These are phyloP conservation scores for Megastigmus dorsalis DNA, from an alignment of 2,888 invertebrate genomes.

Conservation along the genomic window DNA sequence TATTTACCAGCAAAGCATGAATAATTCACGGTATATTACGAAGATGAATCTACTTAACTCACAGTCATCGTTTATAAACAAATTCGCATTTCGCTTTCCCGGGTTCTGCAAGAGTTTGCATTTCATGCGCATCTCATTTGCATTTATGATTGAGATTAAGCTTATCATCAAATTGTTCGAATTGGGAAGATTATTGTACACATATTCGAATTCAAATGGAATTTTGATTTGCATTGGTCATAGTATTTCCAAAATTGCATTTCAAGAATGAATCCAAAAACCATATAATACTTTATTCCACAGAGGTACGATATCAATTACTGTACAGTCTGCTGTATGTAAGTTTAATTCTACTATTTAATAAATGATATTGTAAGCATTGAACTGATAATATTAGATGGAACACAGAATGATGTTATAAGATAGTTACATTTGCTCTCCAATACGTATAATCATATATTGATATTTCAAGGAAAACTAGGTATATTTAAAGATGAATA, in stretches of 20 bases:
- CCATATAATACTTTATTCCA: too few relatives aligned
- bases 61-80: slow-evolving; percentile 35
- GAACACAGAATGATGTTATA: too few relatives aligned
- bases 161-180: slow-evolving; percentile 38
- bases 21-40: slow-evolving; percentile 29
- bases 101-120: slow-evolving; percentile 29
- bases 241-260: neutral
- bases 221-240: slow-evolving; percentile 14
- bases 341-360: too few relatives aligned
- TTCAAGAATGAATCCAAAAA: neutral
- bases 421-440: too few relatives aligned
- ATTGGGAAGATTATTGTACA: slow-evolving; percentile 5
- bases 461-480: too few relatives aligned
- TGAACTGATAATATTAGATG: too few relatives aligned
- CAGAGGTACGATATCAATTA: too few relatives aligned
- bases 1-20: slow-evolving; percentile 18
- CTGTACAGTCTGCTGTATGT: too few relatives aligned
- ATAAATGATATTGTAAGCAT: too few relatives aligned
- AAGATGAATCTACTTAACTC: slow-evolving; percentile 23
- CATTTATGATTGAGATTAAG: slow-evolving; percentile 45
- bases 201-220: slow-evolving; percentile 19
- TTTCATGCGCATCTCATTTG: slow-evolving; percentile 33
- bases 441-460: too few relatives aligned
- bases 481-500: too few relatives aligned
- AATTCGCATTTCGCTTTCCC: slow-evolving; percentile 34